Evolutionary conservation across 1,140 invertebrate genomes (phyloP).

Genomic region (Meloidogyne exigua): DNA sequence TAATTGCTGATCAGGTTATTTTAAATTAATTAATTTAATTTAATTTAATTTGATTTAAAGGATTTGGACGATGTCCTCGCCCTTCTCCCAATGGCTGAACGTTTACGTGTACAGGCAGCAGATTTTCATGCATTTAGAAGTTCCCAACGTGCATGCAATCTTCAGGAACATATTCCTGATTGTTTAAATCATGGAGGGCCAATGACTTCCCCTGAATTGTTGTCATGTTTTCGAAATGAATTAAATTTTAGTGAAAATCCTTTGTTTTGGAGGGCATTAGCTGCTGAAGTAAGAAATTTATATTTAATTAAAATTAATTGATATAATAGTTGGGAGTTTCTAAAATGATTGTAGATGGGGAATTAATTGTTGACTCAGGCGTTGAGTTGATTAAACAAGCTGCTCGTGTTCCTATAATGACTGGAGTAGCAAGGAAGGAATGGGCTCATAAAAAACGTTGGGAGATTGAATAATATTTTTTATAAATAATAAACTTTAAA

Average conservation of each 20-base stretch:
- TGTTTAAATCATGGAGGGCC: constrained; percentile 52
- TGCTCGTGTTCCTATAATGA: constrained; percentile 56
- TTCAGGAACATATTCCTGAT: constrained; percentile 53
- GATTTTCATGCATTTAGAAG: constrained; percentile 4
- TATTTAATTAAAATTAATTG: neutral
- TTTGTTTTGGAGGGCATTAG: constrained; percentile 57
- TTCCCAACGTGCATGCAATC: constrained; percentile 48
- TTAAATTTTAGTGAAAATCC: constrained; percentile 57
- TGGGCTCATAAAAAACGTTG: constrained; percentile 63
- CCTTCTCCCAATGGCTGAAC: constrained; percentile 42
- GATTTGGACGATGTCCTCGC: constrained; percentile 55
- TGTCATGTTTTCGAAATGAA: constrained; percentile 56
- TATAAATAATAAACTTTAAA: too few relatives aligned
- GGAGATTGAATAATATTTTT: too few relatives aligned
- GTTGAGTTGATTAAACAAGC: constrained; percentile 45
- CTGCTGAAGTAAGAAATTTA: constrained; percentile 45
- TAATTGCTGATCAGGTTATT: constrained; percentile 38
- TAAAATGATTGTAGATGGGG: constrained; percentile 62
- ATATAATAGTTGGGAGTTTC: constrained; percentile 57
- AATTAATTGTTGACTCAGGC: constrained; percentile 52
- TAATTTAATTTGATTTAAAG: neutral
- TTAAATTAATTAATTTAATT: neutral
- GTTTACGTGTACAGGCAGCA: constrained; percentile 10
- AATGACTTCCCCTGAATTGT: constrained; percentile 45
- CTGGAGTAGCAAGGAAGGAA: constrained; percentile 58